Base-by-base conservation (phyloP, 2,888 invertebrate species). In the Lasioglossum villosulum region DNA sequence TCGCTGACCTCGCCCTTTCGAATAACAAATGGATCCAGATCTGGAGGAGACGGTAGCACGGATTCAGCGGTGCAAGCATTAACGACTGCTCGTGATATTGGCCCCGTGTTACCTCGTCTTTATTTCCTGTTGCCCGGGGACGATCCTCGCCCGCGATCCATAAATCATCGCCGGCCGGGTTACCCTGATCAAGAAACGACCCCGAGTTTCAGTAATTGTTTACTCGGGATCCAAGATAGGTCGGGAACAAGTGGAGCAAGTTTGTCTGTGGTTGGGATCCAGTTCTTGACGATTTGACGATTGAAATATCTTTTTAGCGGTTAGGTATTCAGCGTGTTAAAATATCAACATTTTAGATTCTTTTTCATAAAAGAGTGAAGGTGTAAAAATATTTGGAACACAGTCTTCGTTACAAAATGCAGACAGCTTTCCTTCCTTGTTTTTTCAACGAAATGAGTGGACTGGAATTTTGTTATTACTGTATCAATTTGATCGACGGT, bases 11-110 rank as follows among this genome's bases (percentile, higher is more conserved):
- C 68, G 19, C 68, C 39, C 70, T 42, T 48, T 48, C 70, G n/a
- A 12, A 6, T 80, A 75, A 86, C 77, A 80, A 84, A 86, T 82
- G 79, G 77, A 68, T 66, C 56, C 52, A 70, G 63, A 63, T 63
- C 48, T 30, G 73, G 74, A 27, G 23, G 68, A 76, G 68, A 81
- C 37, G 59, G 86, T 80, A 82, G 70, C 80, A 72, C 59, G 70
- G 76, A 78, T 81, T 79, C 81, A 27, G n/a, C 45, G 48, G 66
- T 23, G 68, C 37, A 76, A 78, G 80, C 80, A 80, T 80, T 86
- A 86, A 86, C 66, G 80, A 75, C 71, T 74, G 72, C 27, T 76
- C 71, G 72, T 34, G 68, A 42, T 70, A 42, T 63, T 45, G 30
- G 72, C 23, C 68, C 52, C 12, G 56, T 52, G 72, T 73, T 72